Evolutionary conservation across 2,797 vertebrate genomes (phyloP), one percentile per base, ranked within the genome.

Genomic region (Cyprinella venusta): DNA sequence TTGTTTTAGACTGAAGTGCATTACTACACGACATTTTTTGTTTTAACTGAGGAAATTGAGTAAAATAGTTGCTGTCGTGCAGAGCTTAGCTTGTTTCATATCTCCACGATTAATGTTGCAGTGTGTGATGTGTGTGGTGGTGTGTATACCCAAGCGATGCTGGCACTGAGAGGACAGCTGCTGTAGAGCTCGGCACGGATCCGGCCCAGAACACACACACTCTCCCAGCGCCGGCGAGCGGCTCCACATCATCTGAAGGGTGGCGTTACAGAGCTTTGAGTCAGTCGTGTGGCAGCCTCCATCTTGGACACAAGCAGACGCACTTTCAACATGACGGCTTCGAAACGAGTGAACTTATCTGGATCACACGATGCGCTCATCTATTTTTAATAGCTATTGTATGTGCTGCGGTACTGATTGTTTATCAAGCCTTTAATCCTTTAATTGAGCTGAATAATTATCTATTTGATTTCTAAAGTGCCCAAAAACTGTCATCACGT

Each of bases 271-370:
- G 71, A 50, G 87, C 79, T 88, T 79, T 79, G 88, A 81, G 76
- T 94, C 93, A 90, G 91, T 95, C 88, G 94, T 91, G 88, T 93
- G 92, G 90, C 96, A 96, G 84, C 87, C 88, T 79, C 93, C 93
- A 91, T 91, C 96, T 96, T 86, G 89, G 83, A 91, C 81, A 90
- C 77, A 84, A 91, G 89, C 86, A 80, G 80, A 87, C 87, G 1
- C 0, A 48, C 19, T 83, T 15, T 38, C 1, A 18, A 50, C 54
- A 33, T 78, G 36, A 80, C 52, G 24, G 3, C 85, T 85, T 75
- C 56, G 45, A 52, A 69, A 56, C 24, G 18, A 40, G 26, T 82
- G 76, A 19, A 48, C 40, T 75, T 52, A 81, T 30, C 68, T 19
- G 16, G 4, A 38, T 81, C 42, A 74, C 42, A 52, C 56, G 54